Base-by-base conservation (phyloP, 2,888 invertebrate species). In the Melanotus villosus region DNA sequence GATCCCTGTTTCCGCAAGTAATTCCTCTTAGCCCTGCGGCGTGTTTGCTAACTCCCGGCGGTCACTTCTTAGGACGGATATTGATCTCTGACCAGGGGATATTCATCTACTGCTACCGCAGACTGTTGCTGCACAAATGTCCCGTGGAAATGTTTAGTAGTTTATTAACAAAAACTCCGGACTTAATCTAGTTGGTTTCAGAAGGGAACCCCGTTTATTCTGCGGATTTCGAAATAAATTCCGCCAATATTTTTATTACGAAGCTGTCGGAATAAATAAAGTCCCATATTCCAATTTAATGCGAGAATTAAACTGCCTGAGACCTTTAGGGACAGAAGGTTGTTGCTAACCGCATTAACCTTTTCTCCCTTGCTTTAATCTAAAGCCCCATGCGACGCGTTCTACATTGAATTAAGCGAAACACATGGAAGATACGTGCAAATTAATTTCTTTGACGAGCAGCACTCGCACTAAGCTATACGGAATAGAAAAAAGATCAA, bases 1-100 rank as follows among this genome's bases (percentile, higher is more conserved):
- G 78, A 82, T 81, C 81, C 81, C 79, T 75, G 79, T 81, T 81
- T 82, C 81, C 82, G 80, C 80, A 78, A 81, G 81, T 81, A 80
- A 80, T 82, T 79, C 80, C 78, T 77, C 74, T 75, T 77, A 77
- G 79, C 77, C 81, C 76, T 78, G 72, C 72, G 80, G 80, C 77
- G 76, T 77, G 75, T 75, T 75, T 75, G 79, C 77, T 76, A 79
- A 79, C 74, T 78, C 80, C 73, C 76, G 76, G 78, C 76, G 76
- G 78, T 80, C 79, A 80, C 78, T 79, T 76, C 78, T 80, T 79
- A 75, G 73, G 69, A 65, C 68, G 73, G 78, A 79, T 80, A 81
- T 80, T 78, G 80, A 80, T 80, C 77, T 76, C 76, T 74, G 73
- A 74, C 75, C 70, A 70, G 58, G 65, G 57, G 70, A 73, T 66